Evolutionary conservation across 2,113 vertebrate genomes (phyloP), one percentile per base, ranked within the genome.

Genomic region (Procavia capensis): DNA sequence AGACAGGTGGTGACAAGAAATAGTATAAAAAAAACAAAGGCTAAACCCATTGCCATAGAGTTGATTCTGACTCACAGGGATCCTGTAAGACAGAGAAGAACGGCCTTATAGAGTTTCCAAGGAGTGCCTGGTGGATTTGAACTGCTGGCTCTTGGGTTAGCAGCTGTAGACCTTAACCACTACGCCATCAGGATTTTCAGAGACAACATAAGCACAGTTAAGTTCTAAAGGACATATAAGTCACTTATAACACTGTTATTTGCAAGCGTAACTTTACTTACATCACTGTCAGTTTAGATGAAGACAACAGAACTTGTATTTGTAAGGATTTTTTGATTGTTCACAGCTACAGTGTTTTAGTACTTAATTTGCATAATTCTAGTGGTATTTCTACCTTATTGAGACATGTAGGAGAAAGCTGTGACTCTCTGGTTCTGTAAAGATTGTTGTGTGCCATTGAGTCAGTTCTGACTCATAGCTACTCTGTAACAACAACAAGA

Each of bases 201-300:
- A 50, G 47, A 50, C 13, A 57, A 17, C 59, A 43, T 70, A 91
- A 41, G 22, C 24, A 72, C 63, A 78, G 3, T 85, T 94, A 47
- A 85, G 72, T 93, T 93, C 54, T 90, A 75, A 85, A 85, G 17
- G 61, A 50, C 17, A 13, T 39, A 31, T 4, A 54, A 6, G 29
- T 50, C 27, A 45, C 36, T 45, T 24, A 41, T 2, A 85, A 27
- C 54, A 68, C 34, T 17, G 84, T 92, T 70, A 85, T 82, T 74
- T 74, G 39, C 45, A 85, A 93, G 36, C 1, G 24, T 45, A 63
- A 6, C 17, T 85, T 86, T 39, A 45, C 5, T 50, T 74, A 76
- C 64, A 74, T 94, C 81, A 75, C 3, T 80, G 87, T 57, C 72
- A 57, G 64, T 24, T 91, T n/a, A 74, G 95, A 43, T 68, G 47